A percentile compares a stretch with the other conserved stretches of the same genome.
phyloP scores from a whole-genome alignment of 1,140 invertebrate species.

The Trypoxylus dichotomus region DNA sequence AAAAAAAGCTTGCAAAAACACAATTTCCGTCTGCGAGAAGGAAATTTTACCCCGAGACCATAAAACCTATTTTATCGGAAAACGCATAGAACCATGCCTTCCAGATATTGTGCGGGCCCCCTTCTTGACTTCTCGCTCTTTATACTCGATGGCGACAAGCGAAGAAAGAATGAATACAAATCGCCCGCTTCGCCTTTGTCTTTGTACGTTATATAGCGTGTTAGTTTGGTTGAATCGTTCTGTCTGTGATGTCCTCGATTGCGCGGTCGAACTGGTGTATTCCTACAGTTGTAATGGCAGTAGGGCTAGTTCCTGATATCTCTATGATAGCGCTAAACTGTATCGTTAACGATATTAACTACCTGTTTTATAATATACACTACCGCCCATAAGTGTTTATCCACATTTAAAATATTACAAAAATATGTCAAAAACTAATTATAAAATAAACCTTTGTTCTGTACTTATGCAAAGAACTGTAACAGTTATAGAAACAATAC shows the following conservation, averaged over 20 bases:
- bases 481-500: no score
- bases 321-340: no score
- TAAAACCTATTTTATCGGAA: slow-evolving; percentile 15
- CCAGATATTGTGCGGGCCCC: not conserved
- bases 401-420: no score
- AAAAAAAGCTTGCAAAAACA: not conserved
- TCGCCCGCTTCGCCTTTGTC: not conserved
- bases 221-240: not conserved
- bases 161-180: not conserved
- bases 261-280: no score
- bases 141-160: not conserved
- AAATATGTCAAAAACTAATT: no score
- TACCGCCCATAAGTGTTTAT: no score
- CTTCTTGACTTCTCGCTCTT: not conserved
- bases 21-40: not conserved
- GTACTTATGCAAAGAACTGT: no score
- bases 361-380: no score
- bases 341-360: no score
- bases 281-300: no score
- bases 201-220: not conserved
- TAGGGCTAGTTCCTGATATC: no score
- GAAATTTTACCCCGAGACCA: not conserved
- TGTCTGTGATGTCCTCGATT: not conserved
- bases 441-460: no score
- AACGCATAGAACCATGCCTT: not conserved